Percentiles rank a stretch among this genome's conserved stretches.
Conservation (phyloP, 2,113 vertebrate species). For the Catagonus wagneri region DNA sequence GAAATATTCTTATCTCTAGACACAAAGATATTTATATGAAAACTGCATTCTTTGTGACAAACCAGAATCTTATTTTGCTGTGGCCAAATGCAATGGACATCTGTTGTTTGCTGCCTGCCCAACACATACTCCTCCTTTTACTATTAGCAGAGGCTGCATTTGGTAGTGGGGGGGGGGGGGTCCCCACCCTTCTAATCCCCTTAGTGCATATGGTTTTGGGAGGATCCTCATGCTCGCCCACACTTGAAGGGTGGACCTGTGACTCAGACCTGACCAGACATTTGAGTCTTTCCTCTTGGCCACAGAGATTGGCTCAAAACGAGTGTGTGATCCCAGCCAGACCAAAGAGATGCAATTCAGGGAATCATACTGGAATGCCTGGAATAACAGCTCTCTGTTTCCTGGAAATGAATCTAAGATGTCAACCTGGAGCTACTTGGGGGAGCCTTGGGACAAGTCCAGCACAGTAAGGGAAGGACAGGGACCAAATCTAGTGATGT, state of each 20-base stretch:
- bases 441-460: not conserved
- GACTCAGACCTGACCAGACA: constrained; percentile 66
- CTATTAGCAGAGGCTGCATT: constrained; percentile 64
- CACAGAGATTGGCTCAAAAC: constrained; percentile 42
- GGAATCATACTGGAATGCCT: constrained; percentile 48
- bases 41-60: constrained; percentile 79
- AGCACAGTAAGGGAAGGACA: not conserved
- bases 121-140: constrained; percentile 59
- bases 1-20: constrained; percentile 79
- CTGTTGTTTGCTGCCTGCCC: constrained; percentile 76
- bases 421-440: not conserved
- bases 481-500: not conserved
- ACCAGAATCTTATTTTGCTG: constrained; percentile 78
- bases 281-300: constrained; percentile 48
- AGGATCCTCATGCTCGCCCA: constrained; percentile 1
- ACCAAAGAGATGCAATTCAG: constrained; percentile 63
- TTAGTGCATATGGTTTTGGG: constrained; percentile 40
- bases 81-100: constrained; percentile 80
- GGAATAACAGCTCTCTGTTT: constrained; percentile 46
- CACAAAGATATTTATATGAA: constrained; percentile 79
- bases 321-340: constrained; percentile 48
- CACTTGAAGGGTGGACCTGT: constrained; percentile 25
- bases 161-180: not conserved
- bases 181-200: not conserved
- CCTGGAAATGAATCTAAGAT: constrained; percentile 44